Evolutionary conservation across 1,140 invertebrate species (phyloP).

Genomic region (Hirudo medicinalis): DNA sequence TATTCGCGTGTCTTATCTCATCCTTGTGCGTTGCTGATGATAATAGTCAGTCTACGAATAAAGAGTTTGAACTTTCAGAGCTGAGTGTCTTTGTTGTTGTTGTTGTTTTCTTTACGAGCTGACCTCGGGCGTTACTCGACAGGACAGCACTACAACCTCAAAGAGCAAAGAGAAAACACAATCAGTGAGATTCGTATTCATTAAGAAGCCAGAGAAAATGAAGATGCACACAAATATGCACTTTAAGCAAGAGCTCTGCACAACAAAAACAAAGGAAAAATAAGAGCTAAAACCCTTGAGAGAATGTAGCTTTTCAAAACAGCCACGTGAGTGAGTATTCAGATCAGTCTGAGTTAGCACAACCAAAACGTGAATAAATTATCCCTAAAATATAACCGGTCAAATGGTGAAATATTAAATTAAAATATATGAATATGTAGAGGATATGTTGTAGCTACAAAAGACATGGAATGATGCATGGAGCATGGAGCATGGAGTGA

Average conservation of each 20-base stretch:
- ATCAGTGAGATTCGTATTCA: background rate
- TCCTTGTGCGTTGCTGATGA: background rate
- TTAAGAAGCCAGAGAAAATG: too few relatives aligned
- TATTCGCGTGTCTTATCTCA: background rate
- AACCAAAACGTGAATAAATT: background rate
- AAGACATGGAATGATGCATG: constrained; percentile 22
- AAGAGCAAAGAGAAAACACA: background rate
- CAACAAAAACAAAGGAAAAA: too few relatives aligned
- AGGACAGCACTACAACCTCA: too few relatives aligned
- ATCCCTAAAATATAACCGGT: background rate
- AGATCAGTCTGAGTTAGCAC: background rate
- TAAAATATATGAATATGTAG: background rate
- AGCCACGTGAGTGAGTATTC: too few relatives aligned
- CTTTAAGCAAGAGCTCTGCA: too few relatives aligned
- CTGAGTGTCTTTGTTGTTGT: background rate
- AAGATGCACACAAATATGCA: too few relatives aligned
- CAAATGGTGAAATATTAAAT: background rate
- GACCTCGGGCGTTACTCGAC: too few relatives aligned
- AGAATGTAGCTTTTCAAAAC: too few relatives aligned
- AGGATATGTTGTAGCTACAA: background rate
- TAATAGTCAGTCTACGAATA: background rate
- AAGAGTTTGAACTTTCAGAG: background rate
- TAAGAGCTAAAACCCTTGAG: too few relatives aligned
- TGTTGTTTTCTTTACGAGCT: background rate
- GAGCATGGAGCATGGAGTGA: background rate